phyloP scores from a whole-genome alignment of 2,113 vertebrate genomes.

The Xiphophorus hellerii region DNA sequence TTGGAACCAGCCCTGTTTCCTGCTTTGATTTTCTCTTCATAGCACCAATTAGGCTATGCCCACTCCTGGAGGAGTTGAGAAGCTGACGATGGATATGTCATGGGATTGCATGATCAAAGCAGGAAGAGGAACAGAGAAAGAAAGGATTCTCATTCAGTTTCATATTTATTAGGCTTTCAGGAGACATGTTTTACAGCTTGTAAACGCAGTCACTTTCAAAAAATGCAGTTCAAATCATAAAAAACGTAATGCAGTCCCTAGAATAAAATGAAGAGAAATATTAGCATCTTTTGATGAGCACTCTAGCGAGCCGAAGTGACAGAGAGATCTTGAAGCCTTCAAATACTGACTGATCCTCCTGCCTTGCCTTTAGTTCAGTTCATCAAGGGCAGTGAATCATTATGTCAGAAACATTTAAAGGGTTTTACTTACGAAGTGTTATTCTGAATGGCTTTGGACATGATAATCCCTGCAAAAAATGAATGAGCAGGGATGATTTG shows the following conservation, averaged over 20 bases:
- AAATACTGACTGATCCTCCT: constrained; percentile 63
- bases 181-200: constrained; percentile 72
- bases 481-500: constrained; percentile 24
- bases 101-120: constrained; percentile 79
- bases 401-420: constrained; percentile 48
- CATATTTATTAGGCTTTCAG: constrained; percentile 78
- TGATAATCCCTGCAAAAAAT: constrained; percentile 32
- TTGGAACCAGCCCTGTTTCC: constrained; percentile 71
- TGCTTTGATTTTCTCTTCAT: constrained; percentile 81
- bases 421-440: constrained; percentile 42
- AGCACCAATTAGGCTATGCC: constrained; percentile 77
- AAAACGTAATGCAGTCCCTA: constrained; percentile 67
- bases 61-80: constrained; percentile 75
- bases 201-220: constrained; percentile 58
- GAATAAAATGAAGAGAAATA: constrained; percentile 70
- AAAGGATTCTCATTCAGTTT: constrained; percentile 68
- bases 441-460: constrained; percentile 44
- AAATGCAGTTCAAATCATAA: constrained; percentile 68
- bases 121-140: constrained; percentile 51
- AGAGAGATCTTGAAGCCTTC: constrained; percentile 59
- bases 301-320: constrained; percentile 66
- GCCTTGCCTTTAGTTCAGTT: constrained; percentile 56
- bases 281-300: constrained; percentile 66
- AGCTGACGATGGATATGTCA: constrained; percentile 77
- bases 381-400: constrained; percentile 64